Evolutionary conservation across 2,797 vertebrate species (phyloP).

Genomic region (Halcyon chelicuti): DNA sequence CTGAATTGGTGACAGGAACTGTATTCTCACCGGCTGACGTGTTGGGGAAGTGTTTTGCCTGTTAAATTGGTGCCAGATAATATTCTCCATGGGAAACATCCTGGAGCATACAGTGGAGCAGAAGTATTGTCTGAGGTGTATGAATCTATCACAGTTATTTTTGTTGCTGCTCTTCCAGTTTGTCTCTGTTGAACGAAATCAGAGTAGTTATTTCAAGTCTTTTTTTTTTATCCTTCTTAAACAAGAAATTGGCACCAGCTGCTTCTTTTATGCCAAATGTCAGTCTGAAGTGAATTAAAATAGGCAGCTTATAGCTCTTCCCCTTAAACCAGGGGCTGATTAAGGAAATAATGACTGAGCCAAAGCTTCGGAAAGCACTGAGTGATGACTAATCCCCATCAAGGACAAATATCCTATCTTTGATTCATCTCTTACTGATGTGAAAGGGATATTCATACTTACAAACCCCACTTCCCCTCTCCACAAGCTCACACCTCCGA

Average conservation of each 20-base stretch:
- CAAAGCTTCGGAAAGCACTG: constrained; percentile 9
- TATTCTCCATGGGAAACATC: background rate
- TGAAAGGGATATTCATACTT: constrained; percentile 21
- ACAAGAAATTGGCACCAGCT: constrained; percentile 56
- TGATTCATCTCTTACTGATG: constrained; percentile 32
- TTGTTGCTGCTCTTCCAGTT: constrained; percentile 44
- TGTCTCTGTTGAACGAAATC: constrained; percentile 39
- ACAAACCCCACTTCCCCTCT: background rate
- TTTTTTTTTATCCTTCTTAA: constrained; percentile 52
- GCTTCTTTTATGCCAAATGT: constrained; percentile 53
- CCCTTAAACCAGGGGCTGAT: constrained; percentile 41
- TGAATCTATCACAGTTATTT: constrained; percentile 55
- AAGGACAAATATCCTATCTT: constrained; percentile 38
- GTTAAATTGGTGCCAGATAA: background rate
- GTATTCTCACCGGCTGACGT: background rate
- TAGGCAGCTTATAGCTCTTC: constrained; percentile 42
- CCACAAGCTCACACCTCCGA: background rate
- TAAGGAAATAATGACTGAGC: constrained; percentile 44
- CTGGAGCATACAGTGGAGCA: background rate
- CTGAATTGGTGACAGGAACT: background rate
- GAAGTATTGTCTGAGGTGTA: constrained; percentile 37
- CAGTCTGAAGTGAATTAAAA: constrained; percentile 40
- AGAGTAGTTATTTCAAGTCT: constrained; percentile 66
- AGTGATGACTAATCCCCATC: constrained; percentile 32
- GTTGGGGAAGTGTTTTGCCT: background rate